Evolutionary conservation across 2,888 invertebrate genomes (phyloP).

Genomic region (Melipona beecheii): DNA sequence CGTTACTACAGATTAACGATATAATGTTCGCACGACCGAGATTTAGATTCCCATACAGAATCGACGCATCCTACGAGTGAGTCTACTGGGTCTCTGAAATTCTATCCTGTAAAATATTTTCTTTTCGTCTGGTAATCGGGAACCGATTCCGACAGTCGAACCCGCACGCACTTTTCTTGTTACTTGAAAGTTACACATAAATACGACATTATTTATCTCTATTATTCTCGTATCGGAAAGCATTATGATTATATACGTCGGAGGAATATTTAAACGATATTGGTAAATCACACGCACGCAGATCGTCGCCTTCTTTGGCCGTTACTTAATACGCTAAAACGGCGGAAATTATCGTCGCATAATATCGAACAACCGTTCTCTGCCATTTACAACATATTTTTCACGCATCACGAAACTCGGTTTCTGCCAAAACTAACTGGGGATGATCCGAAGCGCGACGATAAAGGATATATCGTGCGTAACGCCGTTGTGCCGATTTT

Average conservation of each 20-base stretch:
- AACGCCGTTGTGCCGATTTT: conserved; percentile 35
- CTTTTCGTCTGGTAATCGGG: conserved; percentile 11
- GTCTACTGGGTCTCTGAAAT: conserved; percentile 49
- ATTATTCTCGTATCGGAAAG: conserved; percentile 1
- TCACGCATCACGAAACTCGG: conserved; percentile 30
- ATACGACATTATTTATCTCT: conserved; percentile 31
- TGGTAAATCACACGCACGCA: conserved; percentile 35
- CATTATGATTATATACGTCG: conserved; percentile 16
- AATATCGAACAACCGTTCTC: conserved; percentile 12
- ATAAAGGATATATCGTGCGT: conserved; percentile 24
- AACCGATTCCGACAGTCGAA: conserved; percentile 54
- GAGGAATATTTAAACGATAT: conserved; percentile 19
- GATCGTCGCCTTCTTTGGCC: conserved; percentile 20
- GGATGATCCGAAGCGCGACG: conserved; percentile 14
- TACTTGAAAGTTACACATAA: conserved; percentile 19
- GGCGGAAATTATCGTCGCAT: conserved; percentile 23
- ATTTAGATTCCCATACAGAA: conserved; percentile 68
- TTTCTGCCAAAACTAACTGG: background rate
- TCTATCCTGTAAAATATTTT: background rate
- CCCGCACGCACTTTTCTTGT: conserved; percentile 51
- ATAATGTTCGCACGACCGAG: conserved; percentile 70
- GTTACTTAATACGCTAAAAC: conserved; percentile 15
- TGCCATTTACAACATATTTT: conserved; percentile 13
- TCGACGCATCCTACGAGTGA: conserved; percentile 70
- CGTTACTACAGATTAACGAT: conserved; percentile 74